Evolutionary conservation across 2,113 vertebrate genomes (phyloP).

Genomic region (Xenus cinereus): DNA sequence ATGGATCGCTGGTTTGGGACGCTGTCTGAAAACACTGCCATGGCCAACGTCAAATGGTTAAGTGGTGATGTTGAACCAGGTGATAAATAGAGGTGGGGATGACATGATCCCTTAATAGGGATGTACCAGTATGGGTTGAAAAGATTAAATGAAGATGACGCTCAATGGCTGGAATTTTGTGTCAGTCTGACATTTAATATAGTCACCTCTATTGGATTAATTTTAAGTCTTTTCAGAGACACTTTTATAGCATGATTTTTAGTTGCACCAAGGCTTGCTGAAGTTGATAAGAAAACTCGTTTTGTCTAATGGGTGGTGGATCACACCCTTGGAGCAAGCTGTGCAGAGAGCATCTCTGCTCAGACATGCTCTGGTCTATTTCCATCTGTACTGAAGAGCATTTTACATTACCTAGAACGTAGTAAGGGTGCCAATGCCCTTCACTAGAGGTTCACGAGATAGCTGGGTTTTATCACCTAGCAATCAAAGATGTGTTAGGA

Average conservation of each 20-base stretch:
- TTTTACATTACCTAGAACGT: background rate
- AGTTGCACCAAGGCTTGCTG: background rate
- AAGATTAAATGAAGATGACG: background rate
- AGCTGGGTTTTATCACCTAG: background rate
- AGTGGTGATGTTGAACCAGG: background rate
- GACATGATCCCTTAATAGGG: background rate
- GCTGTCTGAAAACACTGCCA: background rate
- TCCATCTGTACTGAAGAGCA: background rate
- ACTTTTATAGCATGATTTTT: background rate
- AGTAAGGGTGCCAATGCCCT: background rate
- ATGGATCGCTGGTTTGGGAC: background rate
- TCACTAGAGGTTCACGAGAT: background rate
- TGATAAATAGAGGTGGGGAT: background rate
- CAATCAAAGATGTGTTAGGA: background rate
- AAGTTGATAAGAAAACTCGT: background rate
- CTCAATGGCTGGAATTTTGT: background rate
- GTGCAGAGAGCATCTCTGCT: background rate
- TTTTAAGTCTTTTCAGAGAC: background rate
- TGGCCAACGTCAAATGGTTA: background rate
- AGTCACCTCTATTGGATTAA: background rate
- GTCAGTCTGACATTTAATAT: background rate
- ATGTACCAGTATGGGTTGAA: background rate
- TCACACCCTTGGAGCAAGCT: background rate
- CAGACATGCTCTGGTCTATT: background rate
- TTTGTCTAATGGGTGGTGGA: fast-evolving